phyloP scores from a whole-genome alignment of 2,113 vertebrate species.

The Acanthochromis polyacanthus region DNA sequence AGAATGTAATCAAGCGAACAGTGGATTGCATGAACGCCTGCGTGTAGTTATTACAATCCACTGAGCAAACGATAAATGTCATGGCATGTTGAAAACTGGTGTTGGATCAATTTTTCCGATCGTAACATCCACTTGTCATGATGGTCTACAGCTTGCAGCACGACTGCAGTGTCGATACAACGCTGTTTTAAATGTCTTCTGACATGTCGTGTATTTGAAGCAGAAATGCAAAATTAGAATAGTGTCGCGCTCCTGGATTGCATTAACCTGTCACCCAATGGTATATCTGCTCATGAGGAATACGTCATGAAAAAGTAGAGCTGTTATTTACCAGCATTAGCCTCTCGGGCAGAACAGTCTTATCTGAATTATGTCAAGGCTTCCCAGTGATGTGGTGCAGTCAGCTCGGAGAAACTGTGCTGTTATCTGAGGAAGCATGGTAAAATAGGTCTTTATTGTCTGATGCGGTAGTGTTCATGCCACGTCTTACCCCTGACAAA shows the following conservation, averaged over 20 bases:
- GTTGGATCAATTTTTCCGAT: slow-evolving; percentile 39
- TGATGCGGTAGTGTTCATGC: slow-evolving; percentile 47
- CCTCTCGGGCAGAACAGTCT: slow-evolving; percentile 51
- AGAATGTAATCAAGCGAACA: slow-evolving; percentile 17
- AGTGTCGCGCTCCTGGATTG: slow-evolving; percentile 20
- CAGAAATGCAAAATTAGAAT: slow-evolving; percentile 35
- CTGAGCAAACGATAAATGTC: slow-evolving; percentile 44
- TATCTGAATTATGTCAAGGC: slow-evolving; percentile 68
- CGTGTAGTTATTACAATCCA: slow-evolving; percentile 11
- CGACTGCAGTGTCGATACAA: slow-evolving; percentile 17
- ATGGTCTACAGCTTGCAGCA: slow-evolving; percentile 8
- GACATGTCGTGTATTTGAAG: slow-evolving; percentile 49
- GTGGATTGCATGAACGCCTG: neutral
- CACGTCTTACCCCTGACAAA: slow-evolving; percentile 57
- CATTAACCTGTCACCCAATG: slow-evolving; percentile 59
- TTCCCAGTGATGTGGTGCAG: slow-evolving; percentile 49
- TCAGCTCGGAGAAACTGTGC: slow-evolving; percentile 39
- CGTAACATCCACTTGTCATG: slow-evolving; percentile 39
- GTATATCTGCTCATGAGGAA: slow-evolving; percentile 41
- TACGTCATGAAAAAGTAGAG: slow-evolving; percentile 28
- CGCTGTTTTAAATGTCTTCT: slow-evolving; percentile 37
- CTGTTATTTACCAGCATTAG: slow-evolving; percentile 70
- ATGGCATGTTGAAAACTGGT: slow-evolving; percentile 33
- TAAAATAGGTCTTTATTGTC: slow-evolving; percentile 67
- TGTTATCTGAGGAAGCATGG: slow-evolving; percentile 59